Evolutionary conservation across 30 jellyfish, hydroid and myxozoan species (phyloP), one percentile per base, ranked within the genome.

Genomic region (Turritopsis rubra): DNA sequence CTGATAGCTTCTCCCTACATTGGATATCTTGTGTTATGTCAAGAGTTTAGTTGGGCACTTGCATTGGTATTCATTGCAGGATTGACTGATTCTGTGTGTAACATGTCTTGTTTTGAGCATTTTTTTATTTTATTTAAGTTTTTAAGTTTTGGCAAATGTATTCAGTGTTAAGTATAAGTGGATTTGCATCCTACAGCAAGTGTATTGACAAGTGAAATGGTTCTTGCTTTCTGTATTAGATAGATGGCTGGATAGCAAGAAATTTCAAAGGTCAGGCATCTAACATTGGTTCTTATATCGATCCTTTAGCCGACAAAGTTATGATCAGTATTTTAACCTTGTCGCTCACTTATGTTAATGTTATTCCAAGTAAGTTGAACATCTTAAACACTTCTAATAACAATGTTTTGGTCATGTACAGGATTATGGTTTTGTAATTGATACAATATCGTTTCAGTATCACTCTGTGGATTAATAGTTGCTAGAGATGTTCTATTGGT

Each of bases 191-290:
- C n/a, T n/a, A n/a, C n/a, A n/a, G n/a, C n/a, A n/a, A n/a, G n/a
- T 20, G 8, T 30, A 74, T n/a, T 30, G 13, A 4, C 16, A 24
- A 18, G 20, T 9, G 54, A 16, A 16, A 21, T 82, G n/a, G 13
- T 53, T 84, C 73, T 5, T 9, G 23, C 65, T 66, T 66, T 29
- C 18, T 82, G 23, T 72, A 21, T 24, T 54, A 93, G 99, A 88
- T 88, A 27, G 99, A 93, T 93, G 99, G 99, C 28, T 93, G 83
- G 80, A 93, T 93, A n/a, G 99, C 99, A 66, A 83, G 99, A 8
- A 83, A 86, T 30, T 85, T 84, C 80, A 28, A 73, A 72, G 68
- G 79, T 65, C 99, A 93, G 72, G 85, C 90, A 75, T 70, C 99
- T 18, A 89, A 86, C 1, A 79, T 93, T 85, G 99, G 99, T 1